Percentiles rank a stretch among this genome's conserved stretches.
phyloP scores from a whole-genome alignment of 2,113 vertebrate genomes.

The Chlorodrepanis virens region DNA sequence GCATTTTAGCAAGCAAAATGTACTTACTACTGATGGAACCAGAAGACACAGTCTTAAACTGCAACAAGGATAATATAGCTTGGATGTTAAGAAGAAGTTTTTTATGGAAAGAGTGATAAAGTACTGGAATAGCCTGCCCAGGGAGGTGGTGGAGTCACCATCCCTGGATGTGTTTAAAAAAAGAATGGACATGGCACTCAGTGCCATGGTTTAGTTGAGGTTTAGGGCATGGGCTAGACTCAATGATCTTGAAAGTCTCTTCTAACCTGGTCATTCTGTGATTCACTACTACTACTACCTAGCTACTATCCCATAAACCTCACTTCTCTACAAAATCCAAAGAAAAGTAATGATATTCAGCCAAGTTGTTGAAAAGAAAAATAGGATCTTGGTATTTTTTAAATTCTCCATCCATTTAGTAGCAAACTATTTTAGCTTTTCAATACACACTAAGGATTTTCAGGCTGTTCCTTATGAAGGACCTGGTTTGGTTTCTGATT shows the following conservation, averaged over 20 bases:
- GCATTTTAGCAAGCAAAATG: background rate
- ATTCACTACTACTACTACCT: background rate
- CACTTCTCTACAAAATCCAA: background rate
- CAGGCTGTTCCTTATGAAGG: background rate
- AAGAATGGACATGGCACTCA: accelerated
- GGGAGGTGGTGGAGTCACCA: background rate
- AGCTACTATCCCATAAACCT: background rate
- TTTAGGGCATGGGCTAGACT: background rate
- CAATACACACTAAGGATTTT: background rate
- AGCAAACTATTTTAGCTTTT: background rate
- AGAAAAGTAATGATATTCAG: background rate
- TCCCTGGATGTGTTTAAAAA: background rate
- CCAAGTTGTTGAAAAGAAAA: background rate
- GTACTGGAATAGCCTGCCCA: accelerated
- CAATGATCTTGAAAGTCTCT: background rate
- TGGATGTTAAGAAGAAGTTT: background rate
- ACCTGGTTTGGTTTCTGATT: background rate
- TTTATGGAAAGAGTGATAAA: background rate
- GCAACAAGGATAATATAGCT: background rate
- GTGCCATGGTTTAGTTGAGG: background rate
- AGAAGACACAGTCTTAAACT: background rate
- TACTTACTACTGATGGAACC: background rate
- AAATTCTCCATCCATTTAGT: background rate
- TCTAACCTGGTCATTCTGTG: background rate
- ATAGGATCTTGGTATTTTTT: background rate